Evolutionary conservation across 2,888 invertebrate species (phyloP).

Genomic region (Aphodius granarius): DNA sequence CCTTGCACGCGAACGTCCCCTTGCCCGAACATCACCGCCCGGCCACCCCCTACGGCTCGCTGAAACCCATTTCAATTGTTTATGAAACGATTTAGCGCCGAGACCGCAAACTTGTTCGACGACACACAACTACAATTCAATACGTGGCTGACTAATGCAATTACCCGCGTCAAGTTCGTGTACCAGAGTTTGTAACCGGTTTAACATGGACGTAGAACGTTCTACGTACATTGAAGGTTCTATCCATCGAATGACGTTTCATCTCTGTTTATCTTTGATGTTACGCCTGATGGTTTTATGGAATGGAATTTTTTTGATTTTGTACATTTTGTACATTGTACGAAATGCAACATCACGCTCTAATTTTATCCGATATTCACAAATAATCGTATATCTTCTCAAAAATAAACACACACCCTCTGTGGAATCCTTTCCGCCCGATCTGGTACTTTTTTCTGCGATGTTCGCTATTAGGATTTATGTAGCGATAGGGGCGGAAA

Average conservation of each 20-base stretch:
- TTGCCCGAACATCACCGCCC: neutral
- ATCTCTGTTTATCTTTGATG: too few relatives aligned
- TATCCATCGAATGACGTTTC: too few relatives aligned
- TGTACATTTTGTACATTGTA: too few relatives aligned
- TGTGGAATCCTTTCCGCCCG: neutral
- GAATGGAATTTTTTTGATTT: too few relatives aligned
- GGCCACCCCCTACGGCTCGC: neutral
- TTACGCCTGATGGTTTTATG: too few relatives aligned
- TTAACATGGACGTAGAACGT: neutral
- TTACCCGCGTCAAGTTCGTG: neutral
- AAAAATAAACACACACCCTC: too few relatives aligned
- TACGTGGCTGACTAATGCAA: constrained; percentile 3
- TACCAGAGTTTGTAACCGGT: neutral
- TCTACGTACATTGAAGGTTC: neutral
- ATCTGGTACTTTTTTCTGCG: neutral
- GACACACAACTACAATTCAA: constrained; percentile 1
- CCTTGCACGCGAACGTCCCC: neutral
- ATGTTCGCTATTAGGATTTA: neutral
- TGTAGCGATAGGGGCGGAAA: neutral
- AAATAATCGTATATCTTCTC: too few relatives aligned
- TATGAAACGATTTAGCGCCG: constrained; percentile 2
- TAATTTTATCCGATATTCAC: too few relatives aligned
- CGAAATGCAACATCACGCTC: too few relatives aligned
- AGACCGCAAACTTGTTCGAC: neutral
- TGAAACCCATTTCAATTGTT: constrained; percentile 3